Base-by-base conservation (phyloP, 2,888 invertebrate species). In the Drosophila phalerata region DNA sequence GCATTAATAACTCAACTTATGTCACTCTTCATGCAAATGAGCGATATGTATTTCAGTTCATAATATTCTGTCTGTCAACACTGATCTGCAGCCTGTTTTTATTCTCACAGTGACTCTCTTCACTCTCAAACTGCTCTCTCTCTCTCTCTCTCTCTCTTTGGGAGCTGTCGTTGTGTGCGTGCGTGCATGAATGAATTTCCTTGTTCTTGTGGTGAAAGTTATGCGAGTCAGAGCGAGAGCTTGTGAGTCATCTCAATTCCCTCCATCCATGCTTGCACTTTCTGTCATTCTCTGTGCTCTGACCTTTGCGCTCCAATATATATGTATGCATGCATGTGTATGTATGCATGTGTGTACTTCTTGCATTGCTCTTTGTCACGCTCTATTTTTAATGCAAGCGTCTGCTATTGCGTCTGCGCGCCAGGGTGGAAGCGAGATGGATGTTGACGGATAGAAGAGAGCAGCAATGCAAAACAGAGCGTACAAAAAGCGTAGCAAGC, bases 131-230 rank as follows among this genome's bases (percentile, higher is more conserved):
- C n/a, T 8, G 15, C 37, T n/a, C n/a, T n/a, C n/a, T n/a, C n/a
- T n/a, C n/a, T n/a, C n/a, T n/a, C n/a, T n/a, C n/a, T n/a, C n/a
- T n/a, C 9, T 40, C 17, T 45, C 19, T 37, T 8, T 13, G 13
- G 13, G 22, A 13, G 15, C 9, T 34, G 43, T 10, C 25, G 8
- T 47, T 28, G 47, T 47, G 17, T 42, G 38, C 3, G 42, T 43
- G 22, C 8, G 43, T 43, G 43, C 53, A 43, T 81, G 73, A 77
- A 81, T 78, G 81, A 73, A 66, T 61, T 73, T 63, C 43, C 66
- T 81, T 69, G 52, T 68, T 57, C 47, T 73, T 71, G 66, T 71
- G 69, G 75, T 67, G 69, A 81, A 81, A 81, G 82, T 69, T 69
- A 53, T 22, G 32, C 82, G 83, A 81, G 65, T 85, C 75, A 82